These are phyloP conservation scores for Marasmarcha lunaedactyla DNA, from an alignment of 2,888 invertebrate genomes.

Conservation along the genomic window DNA sequence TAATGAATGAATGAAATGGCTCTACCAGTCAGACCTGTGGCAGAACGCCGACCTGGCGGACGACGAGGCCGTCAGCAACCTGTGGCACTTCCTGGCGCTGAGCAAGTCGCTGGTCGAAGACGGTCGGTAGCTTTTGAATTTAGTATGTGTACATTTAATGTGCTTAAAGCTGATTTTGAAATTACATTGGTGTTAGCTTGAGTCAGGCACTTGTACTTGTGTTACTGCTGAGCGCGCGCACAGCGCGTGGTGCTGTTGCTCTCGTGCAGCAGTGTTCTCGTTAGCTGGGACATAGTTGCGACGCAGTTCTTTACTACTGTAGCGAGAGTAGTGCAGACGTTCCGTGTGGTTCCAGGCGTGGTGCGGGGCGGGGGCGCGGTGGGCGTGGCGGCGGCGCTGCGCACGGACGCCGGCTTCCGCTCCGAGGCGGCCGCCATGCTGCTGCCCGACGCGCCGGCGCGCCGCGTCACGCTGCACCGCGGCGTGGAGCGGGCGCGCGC, in stretches of 20 bases:
- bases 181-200: too few relatives aligned
- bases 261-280: too few relatives aligned
- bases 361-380: conserved; percentile 28
- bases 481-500: conserved; percentile 83
- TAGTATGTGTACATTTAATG: too few relatives aligned
- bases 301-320: too few relatives aligned
- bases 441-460: conserved; percentile 74
- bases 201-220: too few relatives aligned
- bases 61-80: conserved; percentile 78
- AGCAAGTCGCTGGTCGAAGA: conserved; percentile 79
- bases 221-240: too few relatives aligned
- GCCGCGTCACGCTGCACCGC: conserved; percentile 54
- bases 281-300: too few relatives aligned
- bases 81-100: conserved; percentile 87
- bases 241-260: too few relatives aligned
- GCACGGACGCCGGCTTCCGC: conserved; percentile 71
- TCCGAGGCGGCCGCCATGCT: conserved; percentile 73
- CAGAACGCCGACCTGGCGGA: conserved; percentile 85
- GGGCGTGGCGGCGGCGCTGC: conserved; percentile 70
- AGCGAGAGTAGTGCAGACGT: too few relatives aligned
- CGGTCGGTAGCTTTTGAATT: conserved; percentile 35
- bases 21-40: conserved; percentile 75
- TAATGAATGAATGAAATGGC: neutral
- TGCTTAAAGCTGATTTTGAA: too few relatives aligned
- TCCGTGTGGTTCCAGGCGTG: too few relatives aligned